Evolutionary conservation across 2,888 invertebrate species (phyloP), one percentile per base, ranked within the genome.

Genomic region (Amblyjoppa proteus): DNA sequence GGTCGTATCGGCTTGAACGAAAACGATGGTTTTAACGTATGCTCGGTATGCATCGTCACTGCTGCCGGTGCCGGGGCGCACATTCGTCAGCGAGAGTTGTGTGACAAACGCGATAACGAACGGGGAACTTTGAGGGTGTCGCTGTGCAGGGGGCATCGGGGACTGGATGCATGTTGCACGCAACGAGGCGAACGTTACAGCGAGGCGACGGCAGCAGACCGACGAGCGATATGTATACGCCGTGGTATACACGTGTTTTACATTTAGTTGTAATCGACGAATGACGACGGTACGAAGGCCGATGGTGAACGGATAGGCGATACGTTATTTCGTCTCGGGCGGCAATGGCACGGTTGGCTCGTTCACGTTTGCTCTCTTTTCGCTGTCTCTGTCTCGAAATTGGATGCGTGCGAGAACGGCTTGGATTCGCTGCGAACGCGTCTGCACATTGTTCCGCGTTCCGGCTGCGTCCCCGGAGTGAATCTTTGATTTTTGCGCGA

Each of bases 61-160:
- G 77, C 73, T 69, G 66, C 45, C 78, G 69, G 70, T 38, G 69
- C 45, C 45, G 81, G 78, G 49, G 70, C 78, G 31, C 61, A 28
- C 61, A 85, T 85, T 85, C 85, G 81, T 85, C 85, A 85, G 78
- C 70, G 85, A 25, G 81, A 77, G 41, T 77, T 74, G 81, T 79
- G 81, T 85, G 81, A 85, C 85, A 85, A 78, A 85, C 74, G 78
- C 85, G 85, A 85, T 85, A 85, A 85, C 82, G 85, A 85, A 85
- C 85, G 85, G 49, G 81, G 81, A 34, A 78, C 85, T 81, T 78
- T 82, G 77, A 68, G 77, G 77, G 53, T 25, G 58, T 58, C 25
- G 58, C 58, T 28, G 58, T 4, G 28, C 56, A 5, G 9, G 34
- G 51, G 11, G 41, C 1, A 11, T 3, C 41, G 5, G 41, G 41